Evolutionary conservation across 2,797 vertebrate genomes (phyloP).

Genomic region (Lithobates sylvaticus): DNA sequence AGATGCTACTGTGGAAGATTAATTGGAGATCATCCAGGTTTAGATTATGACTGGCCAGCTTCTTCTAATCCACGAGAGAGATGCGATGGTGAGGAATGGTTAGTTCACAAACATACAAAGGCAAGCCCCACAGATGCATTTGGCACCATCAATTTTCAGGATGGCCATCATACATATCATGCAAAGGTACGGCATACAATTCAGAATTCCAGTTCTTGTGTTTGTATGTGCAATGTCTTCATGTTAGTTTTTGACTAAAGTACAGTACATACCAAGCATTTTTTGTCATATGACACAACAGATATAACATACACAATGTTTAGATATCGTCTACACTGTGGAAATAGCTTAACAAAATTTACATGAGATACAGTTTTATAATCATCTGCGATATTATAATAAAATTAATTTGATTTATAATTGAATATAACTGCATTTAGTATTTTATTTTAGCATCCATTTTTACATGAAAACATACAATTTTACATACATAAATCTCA

Average conservation of each 20-base stretch:
- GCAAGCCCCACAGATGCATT: conserved; percentile 90
- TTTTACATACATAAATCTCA: no score
- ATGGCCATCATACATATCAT: conserved; percentile 89
- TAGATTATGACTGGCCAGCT: conserved; percentile 72
- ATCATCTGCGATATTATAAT: no score
- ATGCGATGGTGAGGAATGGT: conserved; percentile 81
- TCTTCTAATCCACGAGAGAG: conserved; percentile 67
- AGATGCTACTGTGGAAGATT: conserved; percentile 94
- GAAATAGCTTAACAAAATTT: no score
- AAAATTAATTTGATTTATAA: no score
- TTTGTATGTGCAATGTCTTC: not conserved
- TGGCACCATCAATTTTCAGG: conserved; percentile 92
- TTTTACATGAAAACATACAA: no score
- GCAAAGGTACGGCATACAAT: conserved; percentile 84
- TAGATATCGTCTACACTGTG: not conserved
- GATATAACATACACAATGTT: not conserved
- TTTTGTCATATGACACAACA: no score
- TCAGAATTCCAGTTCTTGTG: not conserved
- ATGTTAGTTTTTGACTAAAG: not conserved
- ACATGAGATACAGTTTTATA: no score
- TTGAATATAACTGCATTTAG: no score
- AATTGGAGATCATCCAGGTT: conserved; percentile 85
- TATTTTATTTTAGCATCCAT: no score
- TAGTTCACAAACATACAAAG: conserved; percentile 84
- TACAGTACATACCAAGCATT: not conserved